Conservation (phyloP, 2,888 invertebrate genomes). For the Erpobdella octoculata region DNA sequence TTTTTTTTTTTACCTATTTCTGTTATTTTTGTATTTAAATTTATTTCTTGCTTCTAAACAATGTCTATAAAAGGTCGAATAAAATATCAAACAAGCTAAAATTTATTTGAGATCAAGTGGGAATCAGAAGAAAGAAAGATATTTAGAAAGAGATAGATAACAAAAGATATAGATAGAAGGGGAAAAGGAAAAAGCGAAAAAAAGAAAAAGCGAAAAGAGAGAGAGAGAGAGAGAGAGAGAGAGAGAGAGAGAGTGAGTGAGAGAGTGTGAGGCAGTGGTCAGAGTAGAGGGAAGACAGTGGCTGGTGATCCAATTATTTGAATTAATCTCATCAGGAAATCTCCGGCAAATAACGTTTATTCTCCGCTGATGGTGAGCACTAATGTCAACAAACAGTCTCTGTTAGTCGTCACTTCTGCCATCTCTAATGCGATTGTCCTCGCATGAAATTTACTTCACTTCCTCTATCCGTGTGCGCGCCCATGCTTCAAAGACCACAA, state of each 20-base stretch:
- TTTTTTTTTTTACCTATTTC: no score
- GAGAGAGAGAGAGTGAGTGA: neutral
- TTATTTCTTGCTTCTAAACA: no score
- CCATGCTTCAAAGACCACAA: no score
- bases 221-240: neutral
- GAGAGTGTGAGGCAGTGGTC: conserved; percentile 4
- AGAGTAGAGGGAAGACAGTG: neutral
- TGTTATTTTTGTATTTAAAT: no score
- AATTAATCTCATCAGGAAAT: conserved; percentile 10
- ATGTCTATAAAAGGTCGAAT: no score
- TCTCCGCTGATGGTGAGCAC: no score
- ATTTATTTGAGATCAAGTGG: neutral
- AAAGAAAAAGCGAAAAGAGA: neutral
- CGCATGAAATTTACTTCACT: no score
- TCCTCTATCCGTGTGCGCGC: no score
- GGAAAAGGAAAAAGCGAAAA: no score
- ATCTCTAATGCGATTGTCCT: neutral
- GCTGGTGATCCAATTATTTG: conserved; percentile 3
- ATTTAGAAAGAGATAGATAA: no score
- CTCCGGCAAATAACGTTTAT: conserved; percentile 12
- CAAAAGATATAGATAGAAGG: neutral
- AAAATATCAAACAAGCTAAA: no score
- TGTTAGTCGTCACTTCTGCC: neutral
- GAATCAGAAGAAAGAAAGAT: neutral
- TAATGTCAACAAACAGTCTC: conserved; percentile 7